Percentiles rank a stretch among this genome's conserved stretches.
phyloP scores from a whole-genome alignment of 2,797 vertebrate species.

The Sebastes nivosus region DNA sequence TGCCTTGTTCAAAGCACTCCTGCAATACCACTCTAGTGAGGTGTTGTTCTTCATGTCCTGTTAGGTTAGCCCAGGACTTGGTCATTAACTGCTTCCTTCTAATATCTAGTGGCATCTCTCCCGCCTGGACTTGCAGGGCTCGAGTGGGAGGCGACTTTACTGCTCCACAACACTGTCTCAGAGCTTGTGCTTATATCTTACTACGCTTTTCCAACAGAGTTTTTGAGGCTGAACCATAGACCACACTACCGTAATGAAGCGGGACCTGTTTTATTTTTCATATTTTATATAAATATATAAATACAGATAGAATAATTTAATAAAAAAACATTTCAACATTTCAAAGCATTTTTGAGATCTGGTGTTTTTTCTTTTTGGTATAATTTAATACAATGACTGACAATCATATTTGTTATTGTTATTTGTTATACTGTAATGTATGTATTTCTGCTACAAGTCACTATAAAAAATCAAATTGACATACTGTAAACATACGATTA shows the following conservation, averaged over 20 bases:
- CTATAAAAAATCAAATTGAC: background rate
- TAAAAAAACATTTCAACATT: background rate
- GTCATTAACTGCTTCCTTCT: background rate
- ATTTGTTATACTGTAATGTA: background rate
- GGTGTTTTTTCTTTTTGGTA: background rate
- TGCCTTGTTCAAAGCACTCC: background rate
- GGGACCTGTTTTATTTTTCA: background rate
- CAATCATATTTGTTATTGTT: background rate
- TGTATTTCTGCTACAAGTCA: background rate
- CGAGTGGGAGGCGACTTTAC: background rate
- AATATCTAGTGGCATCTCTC: background rate
- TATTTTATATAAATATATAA: background rate
- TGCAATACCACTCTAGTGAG: background rate
- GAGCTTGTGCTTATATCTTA: background rate
- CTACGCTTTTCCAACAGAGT: background rate
- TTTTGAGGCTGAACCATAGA: background rate
- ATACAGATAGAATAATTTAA: background rate
- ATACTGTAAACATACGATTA: background rate
- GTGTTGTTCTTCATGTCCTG: background rate
- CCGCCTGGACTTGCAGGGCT: background rate
- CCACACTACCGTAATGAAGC: background rate
- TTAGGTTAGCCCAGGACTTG: background rate
- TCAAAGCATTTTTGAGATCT: no score
- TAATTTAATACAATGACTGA: background rate
- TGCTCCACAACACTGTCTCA: background rate